Percentiles rank a stretch among this genome's conserved stretches.
Evolutionary conservation across 1,140 invertebrate genomes (phyloP).

Genomic region (Gryllus bimaculatus): DNA sequence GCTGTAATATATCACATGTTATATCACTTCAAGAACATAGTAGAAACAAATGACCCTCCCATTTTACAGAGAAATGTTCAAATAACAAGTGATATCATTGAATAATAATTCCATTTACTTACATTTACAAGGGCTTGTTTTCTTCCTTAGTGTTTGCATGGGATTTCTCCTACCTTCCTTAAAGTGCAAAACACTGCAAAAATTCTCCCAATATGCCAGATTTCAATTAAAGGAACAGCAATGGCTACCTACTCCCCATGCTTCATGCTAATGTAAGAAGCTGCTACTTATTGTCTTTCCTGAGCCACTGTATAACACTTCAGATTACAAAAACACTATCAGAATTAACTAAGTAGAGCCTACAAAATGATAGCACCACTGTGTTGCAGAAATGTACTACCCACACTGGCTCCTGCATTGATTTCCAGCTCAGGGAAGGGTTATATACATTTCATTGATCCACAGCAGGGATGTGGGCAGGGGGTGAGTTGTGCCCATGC

Average conservation of each 20-base stretch:
- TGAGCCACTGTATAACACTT: not conserved
- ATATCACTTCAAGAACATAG: no score
- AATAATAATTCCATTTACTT: slow-evolving; percentile 40
- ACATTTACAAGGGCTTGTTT: slow-evolving; percentile 82
- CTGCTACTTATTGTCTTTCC: not conserved
- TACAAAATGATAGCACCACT: slow-evolving; percentile 2
- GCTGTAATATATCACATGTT: no score
- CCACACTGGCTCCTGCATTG: slow-evolving; percentile 11
- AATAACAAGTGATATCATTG: no score
- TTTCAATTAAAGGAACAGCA: not conserved
- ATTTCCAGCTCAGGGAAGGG: slow-evolving; percentile 12
- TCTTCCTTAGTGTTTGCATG: slow-evolving; percentile 82
- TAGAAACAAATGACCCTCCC: no score
- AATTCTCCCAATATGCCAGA: not conserved
- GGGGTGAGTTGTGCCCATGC: slow-evolving; percentile 6
- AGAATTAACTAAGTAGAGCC: not conserved
- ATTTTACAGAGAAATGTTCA: no score
- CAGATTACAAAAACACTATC: not conserved
- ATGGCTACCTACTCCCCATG: not conserved
- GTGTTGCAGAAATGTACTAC: slow-evolving; percentile 1
- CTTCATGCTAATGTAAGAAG: not conserved
- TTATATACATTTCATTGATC: slow-evolving; percentile 17
- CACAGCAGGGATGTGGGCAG: slow-evolving; percentile 8
- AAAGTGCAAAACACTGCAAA: not conserved
- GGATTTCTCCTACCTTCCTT: slow-evolving; percentile 20